Evolutionary conservation across 2,888 invertebrate genomes (phyloP), one percentile per base, ranked within the genome.

Genomic region (Chamaedrilus cognettii): DNA sequence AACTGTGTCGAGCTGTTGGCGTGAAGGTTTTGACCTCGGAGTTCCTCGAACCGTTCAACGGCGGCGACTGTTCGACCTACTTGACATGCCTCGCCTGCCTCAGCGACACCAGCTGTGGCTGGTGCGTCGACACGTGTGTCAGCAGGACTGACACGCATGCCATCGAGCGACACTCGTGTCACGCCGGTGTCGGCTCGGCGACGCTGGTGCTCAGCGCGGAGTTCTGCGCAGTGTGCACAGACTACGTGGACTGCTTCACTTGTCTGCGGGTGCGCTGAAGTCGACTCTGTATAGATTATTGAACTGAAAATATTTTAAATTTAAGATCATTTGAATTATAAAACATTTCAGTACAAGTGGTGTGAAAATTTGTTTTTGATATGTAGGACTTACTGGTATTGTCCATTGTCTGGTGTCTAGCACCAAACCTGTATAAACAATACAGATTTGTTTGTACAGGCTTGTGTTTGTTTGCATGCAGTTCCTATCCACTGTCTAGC

Each of bases 61-160:
- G 60, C 52, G 60, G 35, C 1, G 63, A 56, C 5, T 74, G 72
- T 51, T 5, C 23, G 2, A 7, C 26, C 19, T 89, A 90, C 67
- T 92, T 92, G 0, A 95, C 93, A 83, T 96, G 96, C 78, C 85
- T 94, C 35, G 89, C 93, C 70, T 96, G 96, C 79, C 85, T 96
- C 64, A 90, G 91, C 0, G 95, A 96, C 83, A 90, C 92, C 0
- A 88, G 90, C 23, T 96, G 96, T 79, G 94, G 94, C 1, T 96
- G 96, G 96, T 96, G 96, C 80, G 52, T 33, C 49, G 51, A 60
- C 28, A 28, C 33, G 15, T 70, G 70, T 58, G 49, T 60, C 19
- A 31, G 34, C 3, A 28, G 68, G 28, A 55, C 26, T 7, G 58
- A 57, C 2, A 35, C 32, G 26, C 19, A 49, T 32, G n/a, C 62